Evolutionary conservation across 1,140 invertebrate species (phyloP), one percentile per base, ranked within the genome.

Genomic region (Drosophila pectinifera): DNA sequence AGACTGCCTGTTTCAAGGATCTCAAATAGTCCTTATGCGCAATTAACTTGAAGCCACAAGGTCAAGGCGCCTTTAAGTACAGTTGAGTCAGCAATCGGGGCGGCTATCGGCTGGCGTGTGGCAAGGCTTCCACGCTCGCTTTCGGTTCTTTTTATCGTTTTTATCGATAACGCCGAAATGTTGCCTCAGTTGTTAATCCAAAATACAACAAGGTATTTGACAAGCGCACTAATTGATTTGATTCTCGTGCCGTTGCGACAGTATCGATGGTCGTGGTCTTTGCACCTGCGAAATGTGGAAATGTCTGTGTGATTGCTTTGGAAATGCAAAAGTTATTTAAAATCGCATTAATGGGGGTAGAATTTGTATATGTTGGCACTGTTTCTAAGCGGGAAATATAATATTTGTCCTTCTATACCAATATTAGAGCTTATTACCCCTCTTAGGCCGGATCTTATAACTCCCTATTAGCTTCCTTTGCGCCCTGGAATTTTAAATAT

Each of bases 181-280:
- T 76, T 85, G 77, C 51, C 24, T 65, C 49, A 57, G 45, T 74
- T 74, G 54, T 58, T 89, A 89, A 89, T 89, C 84, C 84, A 80
- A 80, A 84, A 75, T 72, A 72, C 62, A 89, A 89, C 80, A 89
- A 78, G 73, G 58, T 62, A 80, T 72, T 84, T 89, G 84, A 89
- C 84, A 89, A 84, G 84, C 63, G 28, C 34, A 58, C 56, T 89
- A 89, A 89, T 89, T 89, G 84, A 89, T 89, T 89, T 84, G 61
- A 72, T 89, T 89, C 77, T 89, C 75, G 80, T 84, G 83, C 39
- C 80, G 56, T 55, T 54, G 43, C 48, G 34, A 31, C 34, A 48
- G 38, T 54, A 39, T 16, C 6, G 24, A 58, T 75, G 26, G 48
- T 53, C 22, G 34, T 45, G 38, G 24, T 34, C 16, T 41, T 16